Base-by-base conservation (phyloP, 2,113 vertebrate genomes). In the Prinia subflava region DNA sequence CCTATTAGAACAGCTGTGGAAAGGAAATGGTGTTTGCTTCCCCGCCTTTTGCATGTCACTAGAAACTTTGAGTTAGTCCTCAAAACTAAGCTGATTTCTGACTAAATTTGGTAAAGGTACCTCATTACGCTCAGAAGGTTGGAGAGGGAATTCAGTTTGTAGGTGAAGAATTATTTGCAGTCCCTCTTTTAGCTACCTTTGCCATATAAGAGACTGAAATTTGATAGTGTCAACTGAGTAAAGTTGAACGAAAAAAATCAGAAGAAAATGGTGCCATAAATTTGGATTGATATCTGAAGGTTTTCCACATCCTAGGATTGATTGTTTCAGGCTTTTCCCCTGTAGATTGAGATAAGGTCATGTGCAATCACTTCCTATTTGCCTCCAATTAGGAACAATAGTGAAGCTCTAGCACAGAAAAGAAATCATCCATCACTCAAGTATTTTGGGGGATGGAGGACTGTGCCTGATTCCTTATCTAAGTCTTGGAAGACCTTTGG, bases 401-500 rank as follows among this genome's bases (percentile, higher is more conserved):
- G 17, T 60, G 53, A 83, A 63, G 20, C 20, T 46, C 88, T 55
- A 53, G 52, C 2, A 11, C 47, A 70, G 64, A 49, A 76, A 47
- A 76, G 35, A 87, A 80, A 59, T 57, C 53, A 83, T 44, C 42
- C 11, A 33, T 83, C 44, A 70, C 41, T 87, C 59, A 81, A 71
- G 64, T 89, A 44, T 69, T 97, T 70, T 67, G 42, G 27, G 37
- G 52, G 15, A 56, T 60, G 68, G 33, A 83, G 23, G 27, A 91
- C 39, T 74, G 16, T 0, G 52, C 44, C 50, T 90, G 69, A 63
- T 95, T 71, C 57, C 87, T 96, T 96, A 92, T 92, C 93, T 92
- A 82, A 64, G 65, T 68, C 35, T 94, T 92, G 85, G 82, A 95
- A 94, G 68, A 94, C 78, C 59, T 90, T 33, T 81, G 77, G 55